A percentile compares a stretch with the other conserved stretches of the same genome.
These are phyloP conservation scores for Momotus momota DNA, from an alignment of 2,797 vertebrate genomes.

Conservation along the genomic window DNA sequence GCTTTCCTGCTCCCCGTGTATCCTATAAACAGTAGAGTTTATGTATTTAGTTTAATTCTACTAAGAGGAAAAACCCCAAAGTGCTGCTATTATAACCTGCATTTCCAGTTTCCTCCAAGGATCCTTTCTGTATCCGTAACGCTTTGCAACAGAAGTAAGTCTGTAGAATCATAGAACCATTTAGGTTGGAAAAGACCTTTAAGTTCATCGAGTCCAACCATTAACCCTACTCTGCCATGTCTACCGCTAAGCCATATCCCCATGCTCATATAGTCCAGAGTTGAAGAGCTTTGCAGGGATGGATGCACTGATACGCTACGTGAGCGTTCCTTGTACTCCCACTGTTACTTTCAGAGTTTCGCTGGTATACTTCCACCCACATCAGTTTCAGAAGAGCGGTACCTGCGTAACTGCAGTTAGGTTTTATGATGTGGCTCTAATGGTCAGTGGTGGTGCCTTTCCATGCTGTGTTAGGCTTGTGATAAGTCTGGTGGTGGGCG, in stretches of 20 bases:
- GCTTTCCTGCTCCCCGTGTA: background rate
- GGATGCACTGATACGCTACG: fast-evolving
- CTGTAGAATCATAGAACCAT: no score
- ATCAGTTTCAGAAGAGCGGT: background rate
- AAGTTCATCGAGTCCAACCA: no score
- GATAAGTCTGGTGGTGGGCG: background rate
- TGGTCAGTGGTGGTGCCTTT: background rate
- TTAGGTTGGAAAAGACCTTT: no score
- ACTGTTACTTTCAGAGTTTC: background rate
- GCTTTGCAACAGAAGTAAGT: background rate
- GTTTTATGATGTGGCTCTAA: background rate
- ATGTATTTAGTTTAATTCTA: background rate
- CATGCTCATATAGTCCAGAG: background rate
- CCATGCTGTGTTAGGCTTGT: background rate
- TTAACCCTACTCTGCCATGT: no score
- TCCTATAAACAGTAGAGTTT: background rate
- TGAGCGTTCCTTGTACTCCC: background rate
- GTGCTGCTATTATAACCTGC: background rate
- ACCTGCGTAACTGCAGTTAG: background rate
- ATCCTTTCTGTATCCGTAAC: background rate
- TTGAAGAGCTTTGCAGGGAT: background rate
- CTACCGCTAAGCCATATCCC: no score
- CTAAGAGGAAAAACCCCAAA: background rate
- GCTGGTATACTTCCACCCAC: background rate
- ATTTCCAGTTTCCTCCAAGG: background rate